Evolutionary conservation across 2,888 invertebrate genomes (phyloP), one percentile per base, ranked within the genome.

Genomic region (Cataglyphis cursor): DNA sequence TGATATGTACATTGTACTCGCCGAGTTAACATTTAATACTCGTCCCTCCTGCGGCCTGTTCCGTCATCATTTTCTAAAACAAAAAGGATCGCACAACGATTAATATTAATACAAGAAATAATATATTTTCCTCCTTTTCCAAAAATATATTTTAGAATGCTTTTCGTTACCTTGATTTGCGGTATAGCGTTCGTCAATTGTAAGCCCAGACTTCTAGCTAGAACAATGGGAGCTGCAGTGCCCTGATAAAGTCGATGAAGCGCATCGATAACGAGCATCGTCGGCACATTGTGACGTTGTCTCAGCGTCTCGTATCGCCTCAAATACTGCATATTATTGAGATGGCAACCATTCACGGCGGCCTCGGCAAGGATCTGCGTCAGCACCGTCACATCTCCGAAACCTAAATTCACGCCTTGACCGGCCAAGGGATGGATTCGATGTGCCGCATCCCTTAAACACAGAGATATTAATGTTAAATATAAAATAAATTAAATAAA

Each of bases 331-430:
- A 96, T 94, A 89, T 97, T 96, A 9, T 97, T 98, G 72, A 99
- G 95, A 91, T 97, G 96, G 75, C 96, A 96, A 2, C 99, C 99
- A 82, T 96, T 95, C 92, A 97, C 96, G 0, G 97, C 95, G 0
- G 97, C 97, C 31, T 97, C 96, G 0, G 97, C 96, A 21, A 99
- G 95, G 18, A 97, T 94, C 68, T 97, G 95, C 0, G 97, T 96
- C n/a, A 99, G 95, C 88, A 96, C 96, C 44, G 96, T 95, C 0
- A 99, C 97, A 95, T 99, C 99, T 9, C 98, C 98, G 94, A 99
- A 99, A 1, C 99, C 99, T 64, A 99, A 96, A 95, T 99, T 99
- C 0, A 99, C 98, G 9, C 99, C 99, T 95, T 99, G 99, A 0
- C 99, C 99, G 54, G 99, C 99, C 88, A 99, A 95, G 0, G 99